Percentiles rank a stretch among this genome's conserved stretches.
phyloP scores from a whole-genome alignment of 2,113 vertebrate genomes.

The Chamaetylas fuelleborni region DNA sequence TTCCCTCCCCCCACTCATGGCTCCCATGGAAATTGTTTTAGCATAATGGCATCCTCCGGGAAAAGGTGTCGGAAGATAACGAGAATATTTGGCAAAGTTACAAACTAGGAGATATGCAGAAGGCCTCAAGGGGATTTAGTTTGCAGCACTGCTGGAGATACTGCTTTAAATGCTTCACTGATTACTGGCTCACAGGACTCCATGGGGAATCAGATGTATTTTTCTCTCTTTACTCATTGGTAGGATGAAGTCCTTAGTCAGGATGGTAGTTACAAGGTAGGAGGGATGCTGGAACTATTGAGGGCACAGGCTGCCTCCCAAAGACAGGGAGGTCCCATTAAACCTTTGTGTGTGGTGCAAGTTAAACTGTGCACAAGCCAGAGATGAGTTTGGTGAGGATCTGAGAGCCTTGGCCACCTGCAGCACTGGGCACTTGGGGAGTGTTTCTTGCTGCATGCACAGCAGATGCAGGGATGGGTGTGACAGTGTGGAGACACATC shows the following conservation, averaged over 20 bases:
- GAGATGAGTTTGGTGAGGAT: not conserved
- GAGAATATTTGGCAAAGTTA: slow-evolving; percentile 10
- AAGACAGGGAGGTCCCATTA: not conserved
- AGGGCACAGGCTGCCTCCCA: not conserved
- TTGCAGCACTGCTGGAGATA: not conserved
- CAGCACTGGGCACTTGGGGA: not conserved
- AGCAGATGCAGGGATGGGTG: not conserved
- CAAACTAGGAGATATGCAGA: not conserved
- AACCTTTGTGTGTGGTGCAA: not conserved
- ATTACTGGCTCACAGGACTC: not conserved
- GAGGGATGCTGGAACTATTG: not conserved
- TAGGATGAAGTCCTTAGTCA: not conserved
- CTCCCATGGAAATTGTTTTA: slow-evolving; percentile 2
- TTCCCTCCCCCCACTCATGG: not conserved
- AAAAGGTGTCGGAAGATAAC: slow-evolving; percentile 27
- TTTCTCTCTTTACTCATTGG: not conserved
- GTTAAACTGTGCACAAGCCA: not conserved
- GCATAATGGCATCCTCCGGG: not conserved
- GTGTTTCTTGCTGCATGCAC: not conserved
- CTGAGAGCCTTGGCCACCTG: not conserved
- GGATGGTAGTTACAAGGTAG: not conserved
- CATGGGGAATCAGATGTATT: not conserved
- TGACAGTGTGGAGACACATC: not conserved
- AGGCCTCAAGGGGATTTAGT: not conserved
- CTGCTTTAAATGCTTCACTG: not conserved